Percentiles rank a stretch among this genome's conserved stretches.
phyloP scores from a whole-genome alignment of 1,140 invertebrate species.

The Chionoecetes opilio region DNA sequence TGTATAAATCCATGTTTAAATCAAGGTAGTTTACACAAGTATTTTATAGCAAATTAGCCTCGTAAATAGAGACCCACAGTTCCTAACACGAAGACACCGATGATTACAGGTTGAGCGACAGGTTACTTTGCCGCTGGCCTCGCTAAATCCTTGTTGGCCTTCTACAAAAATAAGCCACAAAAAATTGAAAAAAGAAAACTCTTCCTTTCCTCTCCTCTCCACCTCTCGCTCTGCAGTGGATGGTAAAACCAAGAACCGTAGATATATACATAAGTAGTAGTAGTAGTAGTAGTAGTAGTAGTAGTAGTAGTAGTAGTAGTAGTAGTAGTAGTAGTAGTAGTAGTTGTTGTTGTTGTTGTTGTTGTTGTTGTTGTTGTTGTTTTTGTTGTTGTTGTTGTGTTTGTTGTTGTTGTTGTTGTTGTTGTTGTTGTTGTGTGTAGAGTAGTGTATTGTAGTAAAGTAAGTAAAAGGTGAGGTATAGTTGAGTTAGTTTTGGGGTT shows the following conservation, averaged over 20 bases:
- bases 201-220: neutral
- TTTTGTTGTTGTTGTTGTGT: no score
- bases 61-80: neutral
- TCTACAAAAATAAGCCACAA: neutral
- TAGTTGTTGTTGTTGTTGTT: neutral
- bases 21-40: slow-evolving; percentile 6
- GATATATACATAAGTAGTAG: neutral
- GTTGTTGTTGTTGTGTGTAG: no score
- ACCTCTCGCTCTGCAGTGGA: no score
- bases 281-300: slow-evolving; percentile 24
- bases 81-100: neutral
- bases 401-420: no score
- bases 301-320: slow-evolving; percentile 24
- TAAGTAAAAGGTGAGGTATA: no score
- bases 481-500: no score
- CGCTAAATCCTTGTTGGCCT: neutral
- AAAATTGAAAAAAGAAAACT: neutral
- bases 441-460: no score
- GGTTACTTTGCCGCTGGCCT: neutral
- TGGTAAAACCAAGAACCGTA: no score
- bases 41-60: slow-evolving; percentile 31
- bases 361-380: no score
- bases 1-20: no score
- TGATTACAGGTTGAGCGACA: neutral
- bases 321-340: neutral